These are phyloP conservation scores for Neotoxoptera formosana DNA, from an alignment of 1,140 invertebrate species.

Conservation along the genomic window DNA sequence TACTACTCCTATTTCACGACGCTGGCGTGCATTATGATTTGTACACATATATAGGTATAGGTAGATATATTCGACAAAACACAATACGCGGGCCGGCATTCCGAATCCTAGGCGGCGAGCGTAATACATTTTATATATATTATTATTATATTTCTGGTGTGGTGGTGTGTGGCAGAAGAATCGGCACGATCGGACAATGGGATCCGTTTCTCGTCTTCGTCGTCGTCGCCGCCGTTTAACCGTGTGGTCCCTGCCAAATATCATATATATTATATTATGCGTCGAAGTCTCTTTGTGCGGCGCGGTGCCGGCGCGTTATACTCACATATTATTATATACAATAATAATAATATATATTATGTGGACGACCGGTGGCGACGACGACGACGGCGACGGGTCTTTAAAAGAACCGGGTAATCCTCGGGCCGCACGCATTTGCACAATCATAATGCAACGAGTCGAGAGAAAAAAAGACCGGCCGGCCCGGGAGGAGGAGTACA, in stretches of 20 bases:
- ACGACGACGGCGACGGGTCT: neutral
- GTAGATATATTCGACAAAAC: neutral
- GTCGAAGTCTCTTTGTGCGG: neutral
- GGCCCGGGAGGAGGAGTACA: neutral
- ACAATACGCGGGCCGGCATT: neutral
- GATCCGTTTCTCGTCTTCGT: constrained; percentile 30
- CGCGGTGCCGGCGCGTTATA: neutral
- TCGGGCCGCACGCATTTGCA: constrained; percentile 50
- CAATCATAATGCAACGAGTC: constrained; percentile 48
- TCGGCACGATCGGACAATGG: constrained; percentile 46
- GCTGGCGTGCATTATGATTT: neutral
- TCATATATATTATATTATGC: neutral
- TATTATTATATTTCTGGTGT: neutral
- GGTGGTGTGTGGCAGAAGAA: constrained; percentile 1
- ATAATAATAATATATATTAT: constrained; percentile 8
- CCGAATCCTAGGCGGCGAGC: neutral
- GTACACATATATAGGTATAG: too few relatives aligned
- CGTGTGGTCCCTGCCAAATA: constrained; percentile 28
- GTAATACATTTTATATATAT: neutral
- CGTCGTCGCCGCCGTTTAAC: neutral
- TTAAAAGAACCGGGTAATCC: constrained; percentile 48
- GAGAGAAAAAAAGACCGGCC: neutral
- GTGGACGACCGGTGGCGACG: neutral
- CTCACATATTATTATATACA: neutral
- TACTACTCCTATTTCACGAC: constrained; percentile 2